Evolutionary conservation across 2,113 vertebrate species (phyloP), one percentile per base, ranked within the genome.

Genomic region (Gobiocypris rarus): DNA sequence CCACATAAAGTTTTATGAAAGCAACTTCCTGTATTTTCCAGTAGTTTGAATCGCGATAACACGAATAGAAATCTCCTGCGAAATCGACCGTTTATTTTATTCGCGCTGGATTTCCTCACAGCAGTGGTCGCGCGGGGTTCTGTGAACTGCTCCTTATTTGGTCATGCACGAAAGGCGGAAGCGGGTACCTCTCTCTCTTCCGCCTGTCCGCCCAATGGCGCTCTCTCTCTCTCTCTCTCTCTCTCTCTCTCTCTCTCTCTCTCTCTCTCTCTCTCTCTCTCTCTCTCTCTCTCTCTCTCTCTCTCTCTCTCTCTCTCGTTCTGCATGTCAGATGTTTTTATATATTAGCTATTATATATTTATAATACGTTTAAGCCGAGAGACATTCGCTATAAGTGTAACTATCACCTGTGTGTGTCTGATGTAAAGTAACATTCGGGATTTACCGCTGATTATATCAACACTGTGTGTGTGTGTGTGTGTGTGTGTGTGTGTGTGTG

Each of bases 141-240:
- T 11, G 13, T 52, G 28, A 26, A 52, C 5, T 15, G 45, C 81
- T 86, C 85, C 85, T 83, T 86, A 79, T 86, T 82, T 86, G 85
- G 85, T 83, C 81, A 74, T 26, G 56, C n/a, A 31, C 41, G 10
- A 75, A 86, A 86, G 75, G 31, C 69, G 85, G 85, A 86, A 86
- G 85, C 50, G 24, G 79, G 75, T 38, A 77, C 31, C 28, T 77
- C 9, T 58, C 1, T 63, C 75, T 34, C 28, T 45, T 75, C 79
- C 78, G 69, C 43, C 63, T 38, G 43, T 56, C 24, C 71, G 71
- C 71, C 43, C 71, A 7, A n/a, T 11, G 17, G 19, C 9, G 58
- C 14, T 58, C 24, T n/a, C n/a, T n/a, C n/a, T n/a, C n/a, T n/a
- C n/a, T n/a, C n/a, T n/a, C n/a, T n/a, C n/a, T n/a, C n/a, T n/a